Percentiles rank a stretch among this genome's conserved stretches.
These are phyloP conservation scores for Setipinna tenuifilis DNA, from an alignment of 2,797 vertebrate species.

Conservation along the genomic window DNA sequence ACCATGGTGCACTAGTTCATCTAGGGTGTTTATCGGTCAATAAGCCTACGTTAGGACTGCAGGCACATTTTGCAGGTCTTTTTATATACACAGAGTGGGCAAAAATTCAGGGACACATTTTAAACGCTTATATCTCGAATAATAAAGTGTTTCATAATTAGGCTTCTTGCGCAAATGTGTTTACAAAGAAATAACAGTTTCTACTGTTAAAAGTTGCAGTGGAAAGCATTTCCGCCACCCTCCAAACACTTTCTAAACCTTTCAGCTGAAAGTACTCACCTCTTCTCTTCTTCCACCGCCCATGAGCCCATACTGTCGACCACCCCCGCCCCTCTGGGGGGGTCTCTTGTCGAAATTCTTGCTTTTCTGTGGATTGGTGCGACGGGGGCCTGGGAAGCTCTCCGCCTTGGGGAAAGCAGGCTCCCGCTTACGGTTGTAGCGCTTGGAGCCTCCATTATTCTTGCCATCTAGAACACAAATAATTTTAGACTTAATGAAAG, in stretches of 20 bases:
- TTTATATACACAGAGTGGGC: too few species aligned
- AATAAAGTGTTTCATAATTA: too few species aligned
- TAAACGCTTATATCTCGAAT: too few species aligned
- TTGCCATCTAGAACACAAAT: slow-evolving; percentile 82
- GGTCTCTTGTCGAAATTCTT: slow-evolving; percentile 99
- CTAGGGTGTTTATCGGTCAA: neutral
- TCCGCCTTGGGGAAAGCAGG: slow-evolving; percentile 90
- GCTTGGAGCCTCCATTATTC: slow-evolving; percentile 90
- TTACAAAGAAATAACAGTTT: too few species aligned
- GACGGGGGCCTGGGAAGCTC: slow-evolving; percentile 86
- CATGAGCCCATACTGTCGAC: slow-evolving; percentile 85
- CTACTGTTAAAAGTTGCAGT: too few species aligned
- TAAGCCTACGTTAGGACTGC: too few species aligned
- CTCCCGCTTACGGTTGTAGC: slow-evolving; percentile 93
- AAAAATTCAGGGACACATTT: too few species aligned
- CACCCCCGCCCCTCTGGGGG: slow-evolving; percentile 87
- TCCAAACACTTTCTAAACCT: too few species aligned
- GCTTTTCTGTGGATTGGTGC: slow-evolving; percentile 98
- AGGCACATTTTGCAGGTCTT: too few species aligned
- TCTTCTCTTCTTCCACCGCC: slow-evolving; percentile 98
- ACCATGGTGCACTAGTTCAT: neutral
- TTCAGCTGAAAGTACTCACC: slow-evolving; percentile 68
- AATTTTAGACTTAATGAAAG: neutral
- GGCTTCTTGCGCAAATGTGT: too few species aligned
- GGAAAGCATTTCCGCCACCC: too few species aligned